phyloP scores from a whole-genome alignment of 2,888 invertebrate genomes.

The Pemphredon lugubris region DNA sequence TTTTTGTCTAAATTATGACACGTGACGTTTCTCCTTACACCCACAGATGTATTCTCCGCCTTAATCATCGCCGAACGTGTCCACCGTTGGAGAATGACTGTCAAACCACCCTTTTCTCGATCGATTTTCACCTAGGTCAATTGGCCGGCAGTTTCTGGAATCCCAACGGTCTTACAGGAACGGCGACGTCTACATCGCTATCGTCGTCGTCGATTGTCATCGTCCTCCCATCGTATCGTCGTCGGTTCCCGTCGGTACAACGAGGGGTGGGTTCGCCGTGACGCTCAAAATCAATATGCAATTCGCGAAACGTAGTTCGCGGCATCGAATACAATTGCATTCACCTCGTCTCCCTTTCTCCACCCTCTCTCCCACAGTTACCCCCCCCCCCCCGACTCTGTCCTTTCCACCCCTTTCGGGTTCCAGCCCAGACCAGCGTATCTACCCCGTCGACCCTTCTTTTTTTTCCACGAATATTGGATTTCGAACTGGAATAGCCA shows the following conservation, averaged over 20 bases:
- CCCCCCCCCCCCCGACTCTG: neutral
- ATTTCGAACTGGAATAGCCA: conserved; percentile 57
- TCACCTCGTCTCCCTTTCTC: conserved; percentile 11
- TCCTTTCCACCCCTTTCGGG: conserved; percentile 8
- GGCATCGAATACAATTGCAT: conserved; percentile 61
- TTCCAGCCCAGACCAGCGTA: conserved; percentile 32
- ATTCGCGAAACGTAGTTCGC: conserved; percentile 64
- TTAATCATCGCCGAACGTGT: too few species aligned
- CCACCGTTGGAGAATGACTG: too few species aligned
- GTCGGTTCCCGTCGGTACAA: conserved; percentile 20
- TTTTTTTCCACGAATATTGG: conserved; percentile 60
- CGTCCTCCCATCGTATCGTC: neutral
- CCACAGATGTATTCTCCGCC: too few species aligned
- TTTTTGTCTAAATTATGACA: too few species aligned
- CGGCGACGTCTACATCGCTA: neutral
- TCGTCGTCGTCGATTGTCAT: conserved; percentile 1
- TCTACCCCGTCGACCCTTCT: conserved; percentile 31
- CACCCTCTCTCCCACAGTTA: neutral
- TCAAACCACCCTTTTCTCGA: too few species aligned
- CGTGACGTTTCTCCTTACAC: too few species aligned
- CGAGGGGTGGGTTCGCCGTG: neutral
- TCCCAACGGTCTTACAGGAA: neutral
- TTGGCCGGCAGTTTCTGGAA: neutral
- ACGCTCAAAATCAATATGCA: conserved; percentile 64
- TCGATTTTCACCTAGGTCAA: too few species aligned